Conservation (phyloP, 2,113 vertebrate genomes). For the Rhabdomys dilectus region DNA sequence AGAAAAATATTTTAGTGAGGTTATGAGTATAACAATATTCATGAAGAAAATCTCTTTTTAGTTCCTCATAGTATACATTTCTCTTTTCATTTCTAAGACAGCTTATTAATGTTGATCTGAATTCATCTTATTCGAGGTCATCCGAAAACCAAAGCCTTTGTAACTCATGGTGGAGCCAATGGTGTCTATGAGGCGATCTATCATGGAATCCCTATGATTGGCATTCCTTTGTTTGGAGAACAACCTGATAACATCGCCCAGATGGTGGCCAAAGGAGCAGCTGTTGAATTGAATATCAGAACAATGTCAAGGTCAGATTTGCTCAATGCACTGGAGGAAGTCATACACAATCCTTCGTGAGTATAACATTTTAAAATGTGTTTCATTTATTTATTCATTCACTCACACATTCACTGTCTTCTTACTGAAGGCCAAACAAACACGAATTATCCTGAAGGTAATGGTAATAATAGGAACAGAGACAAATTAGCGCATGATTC, state of each 20-base stretch:
- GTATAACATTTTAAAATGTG: background rate
- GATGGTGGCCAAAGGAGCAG: slow-evolving; percentile 87
- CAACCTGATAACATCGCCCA: slow-evolving; percentile 87
- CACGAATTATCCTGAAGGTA: background rate
- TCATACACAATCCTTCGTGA: slow-evolving; percentile 81
- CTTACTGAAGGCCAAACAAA: background rate
- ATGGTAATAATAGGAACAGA: too few species aligned
- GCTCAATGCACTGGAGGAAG: slow-evolving; percentile 84
- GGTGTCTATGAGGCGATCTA: background rate
- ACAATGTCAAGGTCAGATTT: slow-evolving; percentile 85
- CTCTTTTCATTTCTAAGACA: background rate
- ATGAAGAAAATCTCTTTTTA: background rate
- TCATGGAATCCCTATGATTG: slow-evolving; percentile 89
- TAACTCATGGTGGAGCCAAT: slow-evolving; percentile 7
- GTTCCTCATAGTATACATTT: background rate
- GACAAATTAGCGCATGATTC: background rate
- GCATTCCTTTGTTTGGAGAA: slow-evolving; percentile 90
- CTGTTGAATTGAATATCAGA: slow-evolving; percentile 85
- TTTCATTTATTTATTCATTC: background rate
- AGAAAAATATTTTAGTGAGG: background rate
- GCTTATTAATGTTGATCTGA: background rate
- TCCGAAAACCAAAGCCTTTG: background rate
- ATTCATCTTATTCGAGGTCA: background rate
- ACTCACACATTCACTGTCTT: background rate
- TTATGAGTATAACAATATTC: background rate